Base-by-base conservation (phyloP, 2,888 invertebrate genomes). In the Meandrusa payeni region DNA sequence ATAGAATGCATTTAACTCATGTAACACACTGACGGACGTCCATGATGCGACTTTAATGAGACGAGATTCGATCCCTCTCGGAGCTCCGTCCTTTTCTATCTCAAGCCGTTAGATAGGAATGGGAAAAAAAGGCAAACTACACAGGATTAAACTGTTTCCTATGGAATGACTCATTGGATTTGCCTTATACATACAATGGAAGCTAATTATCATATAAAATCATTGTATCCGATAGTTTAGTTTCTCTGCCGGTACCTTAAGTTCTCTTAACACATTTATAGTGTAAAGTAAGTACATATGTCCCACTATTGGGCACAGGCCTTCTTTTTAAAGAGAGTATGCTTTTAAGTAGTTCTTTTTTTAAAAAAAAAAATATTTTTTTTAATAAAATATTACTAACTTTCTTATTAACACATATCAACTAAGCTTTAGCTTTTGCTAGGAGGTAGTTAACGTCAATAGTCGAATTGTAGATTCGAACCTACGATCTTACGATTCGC, bases 201-300 rank as follows among this genome's bases (percentile, higher is more conserved):
- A 29, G 29, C 11, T 36, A 24, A 42, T 37, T 37, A 37, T 23
- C 37, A 43, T 43, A 43, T 37, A 43, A 43, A 37, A 31, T 37
- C 42, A 38, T 38, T 43, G 43, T 43, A 43, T 26, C 6, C 6
- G n/a, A 27, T 5, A 19, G 19, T 19, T 2, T 9, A 12, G 27
- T 20, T 17, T 13, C 13, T 13, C 5, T 1, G 12, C 26, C n/a
- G 12, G 19, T 19, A 29, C 29, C 32, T 11, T 31, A 31, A 31
- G 26, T 38, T 26, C 4, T 26, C 9, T 37, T 36, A 31, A 43
- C 42, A 31, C 42, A 19, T n/a, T n/a, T n/a, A n/a, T n/a, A n/a
- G n/a, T n/a, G n/a, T n/a, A n/a, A n/a, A n/a, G n/a, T n/a, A n/a
- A n/a, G n/a, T n/a, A n/a, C n/a, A n/a, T n/a, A n/a, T n/a, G n/a